Base-by-base conservation (phyloP, 1,140 invertebrate species). In the Frieseomelitta varia region DNA sequence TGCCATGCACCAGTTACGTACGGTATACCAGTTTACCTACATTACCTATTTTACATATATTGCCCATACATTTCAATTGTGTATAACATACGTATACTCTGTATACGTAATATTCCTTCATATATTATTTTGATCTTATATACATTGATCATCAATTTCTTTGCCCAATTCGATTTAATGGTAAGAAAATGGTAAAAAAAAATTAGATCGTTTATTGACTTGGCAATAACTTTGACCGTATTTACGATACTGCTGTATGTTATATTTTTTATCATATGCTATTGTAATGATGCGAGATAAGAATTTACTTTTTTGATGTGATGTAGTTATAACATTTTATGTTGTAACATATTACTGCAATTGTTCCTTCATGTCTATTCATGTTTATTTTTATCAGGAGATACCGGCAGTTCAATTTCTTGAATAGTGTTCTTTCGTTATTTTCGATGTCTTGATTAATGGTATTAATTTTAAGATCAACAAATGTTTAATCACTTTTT, bases 181-280 rank as follows among this genome's bases (percentile, higher is more conserved):
- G 87, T 88, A 88, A 88, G 87, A 27, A 4, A n/a, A 67, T 61
- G 56, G 3, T 47, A 47, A 47, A 6, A 39, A 39, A n/a, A n/a
- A 47, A 47, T 47, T 47, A 47, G 27, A 51, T 71, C 19, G 19
- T 68, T 56, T 53, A 12, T 77, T 47, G 39, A 14, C 12, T 69
- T 56, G 65, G 65, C 51, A 56, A 61, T 56, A 21, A 75, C 65
- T 14, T 11, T 51, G 53, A 12, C 11, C 0, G 53, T 63, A 14
- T 53, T 11, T 30, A 19, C 19, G 34, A 17, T 34, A 34, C n/a
- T 27, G 17, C 4, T 19, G 0, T 39, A 34, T 30, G 27, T 6
- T 65, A 27, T 19, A 30, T n/a, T 61, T n/a, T 14, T 61, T n/a
- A 6, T 30, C 8, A 15, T 65, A 65, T 17, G 15, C 1, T 30